Percentiles rank a stretch among this genome's conserved stretches.
Conservation (phyloP, 2,888 invertebrate genomes). For the Allygus modestus region DNA sequence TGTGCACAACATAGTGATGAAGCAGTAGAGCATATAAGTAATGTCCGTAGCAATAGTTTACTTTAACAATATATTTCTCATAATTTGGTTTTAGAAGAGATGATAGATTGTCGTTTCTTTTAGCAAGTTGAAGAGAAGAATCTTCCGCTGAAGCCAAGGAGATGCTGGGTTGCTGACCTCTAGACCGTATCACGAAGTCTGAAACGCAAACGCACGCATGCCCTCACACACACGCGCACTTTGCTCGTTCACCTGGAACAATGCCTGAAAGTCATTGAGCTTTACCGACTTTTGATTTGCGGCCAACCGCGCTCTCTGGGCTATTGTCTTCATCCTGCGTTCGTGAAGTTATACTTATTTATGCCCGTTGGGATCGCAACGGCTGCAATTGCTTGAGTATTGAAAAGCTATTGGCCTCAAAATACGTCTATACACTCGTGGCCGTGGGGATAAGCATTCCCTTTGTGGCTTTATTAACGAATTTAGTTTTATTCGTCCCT, state of each 20-base stretch:
- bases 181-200: slow-evolving; percentile 12
- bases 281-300: slow-evolving; percentile 38
- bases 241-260: slow-evolving; percentile 37
- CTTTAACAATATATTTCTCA: no score
- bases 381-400: not conserved
- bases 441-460: not conserved
- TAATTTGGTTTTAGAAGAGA: no score
- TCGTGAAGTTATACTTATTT: not conserved
- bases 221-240: not conserved
- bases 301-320: not conserved
- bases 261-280: slow-evolving; percentile 30
- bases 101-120: no score
- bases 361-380: not conserved
- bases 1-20: no score
- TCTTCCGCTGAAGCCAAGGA: not conserved
- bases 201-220: not conserved
- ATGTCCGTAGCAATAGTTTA: no score
- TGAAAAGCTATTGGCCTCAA: not conserved
- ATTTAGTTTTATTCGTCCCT: no score
- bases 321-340: slow-evolving; percentile 17
- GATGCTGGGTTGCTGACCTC: slow-evolving; percentile 33
- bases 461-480: not conserved
- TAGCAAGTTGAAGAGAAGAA: not conserved
- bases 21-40: no score
- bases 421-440: not conserved